Evolutionary conservation across 2,797 vertebrate genomes (phyloP).

Genomic region (Mus caroli): DNA sequence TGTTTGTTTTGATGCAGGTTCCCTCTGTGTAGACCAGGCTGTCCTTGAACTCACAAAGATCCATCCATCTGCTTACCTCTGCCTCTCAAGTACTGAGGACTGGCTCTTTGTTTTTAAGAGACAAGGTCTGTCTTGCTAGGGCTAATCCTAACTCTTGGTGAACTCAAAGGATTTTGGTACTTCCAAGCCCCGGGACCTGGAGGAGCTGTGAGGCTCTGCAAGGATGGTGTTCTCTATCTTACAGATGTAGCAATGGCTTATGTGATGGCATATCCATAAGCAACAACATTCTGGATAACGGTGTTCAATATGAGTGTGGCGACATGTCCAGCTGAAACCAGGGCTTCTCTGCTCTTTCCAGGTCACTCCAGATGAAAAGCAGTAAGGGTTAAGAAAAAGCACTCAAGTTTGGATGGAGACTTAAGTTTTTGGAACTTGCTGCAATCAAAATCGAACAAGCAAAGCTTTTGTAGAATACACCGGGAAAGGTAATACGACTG

Average conservation of each 20-base stretch:
- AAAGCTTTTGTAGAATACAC: neutral
- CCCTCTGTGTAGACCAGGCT: neutral
- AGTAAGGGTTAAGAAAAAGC: neutral
- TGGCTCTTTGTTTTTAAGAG: neutral
- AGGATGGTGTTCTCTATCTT: neutral
- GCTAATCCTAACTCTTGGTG: neutral
- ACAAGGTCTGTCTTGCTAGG: neutral
- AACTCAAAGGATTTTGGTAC: neutral
- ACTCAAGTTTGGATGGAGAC: neutral
- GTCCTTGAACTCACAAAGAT: neutral
- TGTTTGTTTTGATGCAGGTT: neutral
- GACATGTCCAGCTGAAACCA: neutral
- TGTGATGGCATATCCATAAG: neutral
- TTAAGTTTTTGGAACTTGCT: constrained; percentile 32
- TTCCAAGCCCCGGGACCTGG: neutral
- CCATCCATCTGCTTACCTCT: neutral
- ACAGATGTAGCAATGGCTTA: neutral
- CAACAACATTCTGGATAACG: neutral
- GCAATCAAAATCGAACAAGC: constrained; percentile 33
- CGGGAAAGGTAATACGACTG: constrained; percentile 25
- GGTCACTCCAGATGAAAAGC: neutral
- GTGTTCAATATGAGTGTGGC: neutral
- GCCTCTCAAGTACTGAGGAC: neutral
- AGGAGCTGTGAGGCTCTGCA: neutral
- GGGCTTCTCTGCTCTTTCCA: accelerated